Evolutionary conservation across 2,888 invertebrate genomes (phyloP).

Genomic region (Euproctis similis): DNA sequence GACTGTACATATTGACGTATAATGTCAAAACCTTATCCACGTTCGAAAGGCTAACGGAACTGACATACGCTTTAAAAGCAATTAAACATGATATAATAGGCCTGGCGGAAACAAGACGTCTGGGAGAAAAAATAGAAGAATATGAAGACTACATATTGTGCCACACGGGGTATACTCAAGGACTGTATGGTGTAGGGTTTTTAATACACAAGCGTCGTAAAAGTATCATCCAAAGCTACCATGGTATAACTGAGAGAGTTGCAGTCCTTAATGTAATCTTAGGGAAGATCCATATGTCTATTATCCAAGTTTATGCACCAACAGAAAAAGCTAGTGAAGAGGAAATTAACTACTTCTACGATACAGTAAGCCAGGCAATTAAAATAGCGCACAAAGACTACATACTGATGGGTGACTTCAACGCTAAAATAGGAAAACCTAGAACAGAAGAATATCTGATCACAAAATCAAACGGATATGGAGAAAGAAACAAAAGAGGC

Average conservation of each 20-base stretch:
- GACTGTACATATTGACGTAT: constrained; percentile 7
- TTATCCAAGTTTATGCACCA: constrained; percentile 4
- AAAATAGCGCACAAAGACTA: constrained; percentile 6
- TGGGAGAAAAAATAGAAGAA: constrained; percentile 18
- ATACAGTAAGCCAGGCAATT: constrained; percentile 6
- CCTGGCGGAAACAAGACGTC: constrained; percentile 12
- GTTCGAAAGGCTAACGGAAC: constrained; percentile 10
- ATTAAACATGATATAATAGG: constrained; percentile 21
- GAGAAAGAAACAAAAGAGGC: constrained; percentile 19
- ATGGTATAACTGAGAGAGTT: constrained; percentile 1
- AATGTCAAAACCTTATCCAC: constrained; percentile 14
- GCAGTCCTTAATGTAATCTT: constrained; percentile 1
- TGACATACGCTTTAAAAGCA: constrained; percentile 6
- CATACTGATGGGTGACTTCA: constrained; percentile 14
- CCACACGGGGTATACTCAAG: constrained; percentile 12
- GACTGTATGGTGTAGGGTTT: constrained; percentile 4
- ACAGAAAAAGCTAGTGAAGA: constrained; percentile 1
- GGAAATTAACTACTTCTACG: constrained; percentile 10
- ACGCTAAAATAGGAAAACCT: constrained; percentile 15
- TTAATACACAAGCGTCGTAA: constrained; percentile 1
- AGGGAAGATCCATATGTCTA: background rate
- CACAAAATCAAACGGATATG: constrained; percentile 13
- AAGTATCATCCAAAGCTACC: constrained; percentile 1
- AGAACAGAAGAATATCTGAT: constrained; percentile 11
- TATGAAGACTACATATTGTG: constrained; percentile 16